phyloP scores from a whole-genome alignment of 2,797 vertebrate species.

The Bothrops alternatus region DNA sequence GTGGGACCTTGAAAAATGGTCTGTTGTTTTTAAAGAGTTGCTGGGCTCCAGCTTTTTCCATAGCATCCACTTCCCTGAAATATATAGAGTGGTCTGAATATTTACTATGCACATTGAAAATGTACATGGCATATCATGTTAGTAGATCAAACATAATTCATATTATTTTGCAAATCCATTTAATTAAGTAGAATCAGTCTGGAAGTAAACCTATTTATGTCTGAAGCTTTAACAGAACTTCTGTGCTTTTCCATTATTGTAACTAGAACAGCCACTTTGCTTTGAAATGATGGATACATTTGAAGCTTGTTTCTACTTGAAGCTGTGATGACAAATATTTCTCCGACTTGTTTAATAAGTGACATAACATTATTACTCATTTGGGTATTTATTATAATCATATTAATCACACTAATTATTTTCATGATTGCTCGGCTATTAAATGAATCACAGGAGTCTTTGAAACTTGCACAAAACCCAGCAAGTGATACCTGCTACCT shows the following conservation, averaged over 20 bases:
- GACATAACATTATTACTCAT: conserved; percentile 33
- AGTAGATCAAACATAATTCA: background rate
- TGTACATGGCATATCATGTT: background rate
- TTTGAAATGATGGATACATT: background rate
- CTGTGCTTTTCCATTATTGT: background rate
- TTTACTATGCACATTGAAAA: background rate
- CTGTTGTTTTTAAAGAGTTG: background rate
- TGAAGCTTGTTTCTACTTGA: background rate
- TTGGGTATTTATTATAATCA: conserved; percentile 44
- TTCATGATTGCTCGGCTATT: conserved; percentile 32
- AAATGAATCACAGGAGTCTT: conserved; percentile 33
- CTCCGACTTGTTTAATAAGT: conserved; percentile 36
- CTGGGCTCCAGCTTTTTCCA: background rate
- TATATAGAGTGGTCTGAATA: background rate
- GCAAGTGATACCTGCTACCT: background rate
- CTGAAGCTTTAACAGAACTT: background rate
- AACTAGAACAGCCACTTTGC: background rate
- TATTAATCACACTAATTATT: conserved; percentile 45
- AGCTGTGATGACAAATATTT: background rate
- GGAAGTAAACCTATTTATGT: background rate
- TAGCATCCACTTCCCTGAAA: background rate
- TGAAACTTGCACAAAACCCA: conserved; percentile 31
- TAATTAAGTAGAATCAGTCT: conserved; percentile 26
- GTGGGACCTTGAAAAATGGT: background rate
- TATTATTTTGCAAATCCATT: background rate